Percentiles rank a stretch among this genome's conserved stretches.
phyloP scores from a whole-genome alignment of 2,113 vertebrate genomes.

The Saguinus imperator region DNA sequence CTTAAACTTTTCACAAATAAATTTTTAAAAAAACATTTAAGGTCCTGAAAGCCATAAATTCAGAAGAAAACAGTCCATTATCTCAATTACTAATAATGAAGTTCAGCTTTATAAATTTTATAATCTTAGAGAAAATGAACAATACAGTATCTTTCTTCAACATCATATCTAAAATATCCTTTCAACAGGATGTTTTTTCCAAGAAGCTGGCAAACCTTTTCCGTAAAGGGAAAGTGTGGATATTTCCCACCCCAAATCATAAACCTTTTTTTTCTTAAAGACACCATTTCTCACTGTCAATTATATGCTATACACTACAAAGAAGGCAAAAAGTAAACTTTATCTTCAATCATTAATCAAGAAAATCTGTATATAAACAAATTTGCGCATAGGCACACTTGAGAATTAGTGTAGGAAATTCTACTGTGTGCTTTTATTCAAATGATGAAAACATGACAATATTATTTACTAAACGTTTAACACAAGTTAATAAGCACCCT shows the following conservation, averaged over 20 bases:
- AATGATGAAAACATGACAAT: conserved; percentile 23
- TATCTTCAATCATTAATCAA: conserved; percentile 8
- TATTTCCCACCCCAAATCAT: not conserved
- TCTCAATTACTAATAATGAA: not conserved
- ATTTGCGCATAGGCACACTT: not conserved
- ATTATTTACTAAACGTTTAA: not conserved
- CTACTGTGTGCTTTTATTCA: not conserved
- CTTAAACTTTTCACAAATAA: conserved; percentile 32
- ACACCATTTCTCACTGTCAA: not conserved
- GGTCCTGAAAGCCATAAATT: not conserved
- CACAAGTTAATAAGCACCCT: not conserved
- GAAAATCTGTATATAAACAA: not conserved
- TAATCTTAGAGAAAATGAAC: not conserved
- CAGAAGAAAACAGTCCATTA: not conserved
- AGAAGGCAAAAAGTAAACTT: not conserved
- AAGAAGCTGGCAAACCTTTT: not conserved
- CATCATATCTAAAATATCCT: not conserved
- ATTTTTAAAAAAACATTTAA: not conserved
- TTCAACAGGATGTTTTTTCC: not conserved
- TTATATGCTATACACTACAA: not conserved
- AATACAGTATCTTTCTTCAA: not conserved
- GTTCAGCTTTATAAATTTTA: not conserved
- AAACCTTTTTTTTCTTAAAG: not conserved
- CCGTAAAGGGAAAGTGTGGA: not conserved
- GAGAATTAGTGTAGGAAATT: not conserved